phyloP scores from a whole-genome alignment of 2,888 invertebrate genomes.

The Palloptera scutellata region DNA sequence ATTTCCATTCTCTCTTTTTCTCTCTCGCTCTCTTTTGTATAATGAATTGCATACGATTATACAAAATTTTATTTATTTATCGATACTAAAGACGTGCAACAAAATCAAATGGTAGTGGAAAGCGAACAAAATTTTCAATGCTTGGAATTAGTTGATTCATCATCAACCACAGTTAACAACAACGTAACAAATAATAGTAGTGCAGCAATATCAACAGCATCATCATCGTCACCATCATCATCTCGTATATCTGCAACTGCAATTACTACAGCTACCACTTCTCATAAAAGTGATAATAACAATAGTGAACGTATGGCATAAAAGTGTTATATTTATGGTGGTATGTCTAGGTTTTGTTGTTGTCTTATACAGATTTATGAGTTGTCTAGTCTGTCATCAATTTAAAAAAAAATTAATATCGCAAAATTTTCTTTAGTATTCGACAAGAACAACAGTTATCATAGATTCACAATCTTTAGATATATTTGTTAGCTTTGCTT shows the following conservation, averaged over 20 bases:
- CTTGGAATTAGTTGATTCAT: slow-evolving; percentile 46
- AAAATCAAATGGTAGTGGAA: slow-evolving; percentile 34
- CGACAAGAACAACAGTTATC: too few species aligned
- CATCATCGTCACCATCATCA: slow-evolving; percentile 3
- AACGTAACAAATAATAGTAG: slow-evolving; percentile 13
- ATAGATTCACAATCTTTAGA: too few species aligned
- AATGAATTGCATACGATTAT: not conserved
- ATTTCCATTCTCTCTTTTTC: slow-evolving; percentile 16
- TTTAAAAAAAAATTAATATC: too few species aligned
- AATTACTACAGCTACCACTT: not conserved
- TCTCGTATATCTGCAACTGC: not conserved
- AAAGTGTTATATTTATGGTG: too few species aligned
- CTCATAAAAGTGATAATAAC: not conserved
- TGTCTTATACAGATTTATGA: too few species aligned
- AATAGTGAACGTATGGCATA: not conserved
- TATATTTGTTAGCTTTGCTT: too few species aligned
- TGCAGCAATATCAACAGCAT: slow-evolving; percentile 22
- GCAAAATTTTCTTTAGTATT: too few species aligned
- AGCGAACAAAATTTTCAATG: slow-evolving; percentile 54
- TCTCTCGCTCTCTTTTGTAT: slow-evolving; percentile 16
- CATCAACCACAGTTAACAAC: slow-evolving; percentile 37
- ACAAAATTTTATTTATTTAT: not conserved
- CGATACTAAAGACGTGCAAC: slow-evolving; percentile 13
- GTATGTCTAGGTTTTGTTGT: too few species aligned
- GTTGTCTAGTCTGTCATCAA: too few species aligned